Conservation (phyloP, 2,113 vertebrate genomes). For the Rhea pennata region DNA sequence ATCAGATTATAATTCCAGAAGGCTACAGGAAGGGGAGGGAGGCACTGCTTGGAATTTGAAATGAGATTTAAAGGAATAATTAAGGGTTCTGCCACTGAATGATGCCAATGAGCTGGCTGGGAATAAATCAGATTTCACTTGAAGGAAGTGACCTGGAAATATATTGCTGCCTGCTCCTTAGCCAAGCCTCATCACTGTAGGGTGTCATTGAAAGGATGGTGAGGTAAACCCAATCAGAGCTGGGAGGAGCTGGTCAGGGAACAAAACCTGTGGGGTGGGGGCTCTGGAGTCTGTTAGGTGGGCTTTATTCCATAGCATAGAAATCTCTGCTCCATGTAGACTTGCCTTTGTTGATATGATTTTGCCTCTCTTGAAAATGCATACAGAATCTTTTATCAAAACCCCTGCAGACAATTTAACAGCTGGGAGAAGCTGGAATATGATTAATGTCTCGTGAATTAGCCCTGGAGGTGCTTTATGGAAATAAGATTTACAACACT, state of each 20-base stretch:
- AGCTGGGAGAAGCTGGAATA: conserved; percentile 64
- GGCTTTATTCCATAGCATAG: not conserved
- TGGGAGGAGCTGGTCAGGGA: not conserved
- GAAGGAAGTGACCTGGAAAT: conserved; percentile 44
- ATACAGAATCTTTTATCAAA: conserved; percentile 59
- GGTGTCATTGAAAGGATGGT: not conserved
- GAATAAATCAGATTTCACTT: conserved; percentile 42
- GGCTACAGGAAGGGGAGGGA: not conserved
- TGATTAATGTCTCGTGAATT: conserved; percentile 60
- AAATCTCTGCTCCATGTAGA: not conserved
- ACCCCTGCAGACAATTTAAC: conserved; percentile 43
- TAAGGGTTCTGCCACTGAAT: conserved; percentile 12
- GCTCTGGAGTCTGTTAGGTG: not conserved
- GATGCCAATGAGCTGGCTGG: not conserved
- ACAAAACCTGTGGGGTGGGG: not conserved
- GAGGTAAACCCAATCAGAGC: not conserved
- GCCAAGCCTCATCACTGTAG: not conserved
- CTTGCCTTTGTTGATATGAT: not conserved
- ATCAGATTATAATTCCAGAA: not conserved
- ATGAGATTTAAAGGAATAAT: conserved; percentile 39
- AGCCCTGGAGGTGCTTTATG: conserved; percentile 59
- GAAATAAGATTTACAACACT: conserved; percentile 60
- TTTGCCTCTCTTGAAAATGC: conserved; percentile 18
- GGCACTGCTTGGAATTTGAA: not conserved
- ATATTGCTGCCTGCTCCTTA: not conserved